phyloP scores from a whole-genome alignment of 2,113 vertebrate genomes.

The Anser brachyrhynchus region DNA sequence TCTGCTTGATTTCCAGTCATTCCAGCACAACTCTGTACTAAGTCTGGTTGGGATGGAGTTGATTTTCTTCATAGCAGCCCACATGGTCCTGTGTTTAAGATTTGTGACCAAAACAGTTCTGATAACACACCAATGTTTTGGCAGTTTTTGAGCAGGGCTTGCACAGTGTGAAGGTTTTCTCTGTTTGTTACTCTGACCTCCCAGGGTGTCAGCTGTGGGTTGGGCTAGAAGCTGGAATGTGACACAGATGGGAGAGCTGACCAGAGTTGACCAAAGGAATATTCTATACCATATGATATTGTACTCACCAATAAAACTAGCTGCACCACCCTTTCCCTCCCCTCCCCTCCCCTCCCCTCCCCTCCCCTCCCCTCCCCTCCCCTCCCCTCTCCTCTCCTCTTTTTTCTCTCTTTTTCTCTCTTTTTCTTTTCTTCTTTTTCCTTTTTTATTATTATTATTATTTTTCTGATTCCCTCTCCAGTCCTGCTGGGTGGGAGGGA shows the following conservation, averaged over 20 bases:
- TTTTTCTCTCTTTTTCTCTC: too few relatives aligned
- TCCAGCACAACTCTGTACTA: neutral
- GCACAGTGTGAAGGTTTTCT: neutral
- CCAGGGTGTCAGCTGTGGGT: too few relatives aligned
- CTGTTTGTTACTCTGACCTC: neutral
- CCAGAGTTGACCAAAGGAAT: too few relatives aligned
- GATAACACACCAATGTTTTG: neutral
- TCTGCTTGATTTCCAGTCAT: neutral
- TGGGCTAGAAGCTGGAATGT: too few relatives aligned
- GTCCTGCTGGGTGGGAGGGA: neutral
- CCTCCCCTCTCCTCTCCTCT: too few relatives aligned
- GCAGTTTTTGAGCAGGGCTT: neutral
- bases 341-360: neutral
- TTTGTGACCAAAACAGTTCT: neutral
- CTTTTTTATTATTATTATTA: neutral
- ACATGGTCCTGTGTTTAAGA: neutral
- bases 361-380: neutral
- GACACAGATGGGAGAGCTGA: too few relatives aligned
- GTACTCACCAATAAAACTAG: neutral
- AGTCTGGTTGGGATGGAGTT: neutral
- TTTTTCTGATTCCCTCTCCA: neutral
- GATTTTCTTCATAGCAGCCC: neutral
- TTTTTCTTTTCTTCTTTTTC: too few relatives aligned
- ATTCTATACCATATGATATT: fast-evolving
- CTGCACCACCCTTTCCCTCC: too few relatives aligned